Conservation (phyloP, 1,140 invertebrate genomes). For the Calliphora vicina region DNA sequence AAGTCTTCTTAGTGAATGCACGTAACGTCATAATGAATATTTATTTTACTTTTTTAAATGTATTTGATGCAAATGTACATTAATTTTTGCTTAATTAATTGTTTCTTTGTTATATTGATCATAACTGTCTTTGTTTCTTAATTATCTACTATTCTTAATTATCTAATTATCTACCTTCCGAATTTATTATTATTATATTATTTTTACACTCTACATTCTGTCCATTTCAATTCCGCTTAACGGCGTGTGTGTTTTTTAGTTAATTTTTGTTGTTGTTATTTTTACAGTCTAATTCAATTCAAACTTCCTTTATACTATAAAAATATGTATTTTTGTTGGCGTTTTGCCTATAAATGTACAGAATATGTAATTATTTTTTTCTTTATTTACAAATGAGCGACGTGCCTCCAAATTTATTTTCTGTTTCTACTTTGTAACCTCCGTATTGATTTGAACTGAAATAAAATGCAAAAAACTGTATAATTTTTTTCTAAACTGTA, state of each 20-base stretch:
- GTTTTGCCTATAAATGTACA: not conserved
- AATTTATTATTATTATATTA: too few relatives aligned
- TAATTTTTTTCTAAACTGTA: not conserved
- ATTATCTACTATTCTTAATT: too few relatives aligned
- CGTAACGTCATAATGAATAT: too few relatives aligned
- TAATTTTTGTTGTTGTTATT: not conserved
- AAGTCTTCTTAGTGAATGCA: too few relatives aligned
- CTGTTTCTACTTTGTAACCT: not conserved
- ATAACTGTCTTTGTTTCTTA: too few relatives aligned
- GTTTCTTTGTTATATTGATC: too few relatives aligned
- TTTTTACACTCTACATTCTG: not conserved
- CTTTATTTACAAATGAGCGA: not conserved
- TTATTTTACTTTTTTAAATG: too few relatives aligned
- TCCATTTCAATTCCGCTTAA: slow-evolving; percentile 7
- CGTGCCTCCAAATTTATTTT: not conserved
- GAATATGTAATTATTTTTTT: not conserved
- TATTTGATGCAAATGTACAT: too few relatives aligned
- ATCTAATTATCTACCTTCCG: too few relatives aligned
- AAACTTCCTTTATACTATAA: not conserved
- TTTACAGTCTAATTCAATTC: not conserved
- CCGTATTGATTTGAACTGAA: not conserved
- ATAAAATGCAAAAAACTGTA: not conserved
- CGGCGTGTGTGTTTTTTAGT: not conserved
- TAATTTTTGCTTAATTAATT: too few relatives aligned
- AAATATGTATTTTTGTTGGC: not conserved